phyloP scores from a whole-genome alignment of 2,113 vertebrate species.

The Grammatotria lemairii region DNA sequence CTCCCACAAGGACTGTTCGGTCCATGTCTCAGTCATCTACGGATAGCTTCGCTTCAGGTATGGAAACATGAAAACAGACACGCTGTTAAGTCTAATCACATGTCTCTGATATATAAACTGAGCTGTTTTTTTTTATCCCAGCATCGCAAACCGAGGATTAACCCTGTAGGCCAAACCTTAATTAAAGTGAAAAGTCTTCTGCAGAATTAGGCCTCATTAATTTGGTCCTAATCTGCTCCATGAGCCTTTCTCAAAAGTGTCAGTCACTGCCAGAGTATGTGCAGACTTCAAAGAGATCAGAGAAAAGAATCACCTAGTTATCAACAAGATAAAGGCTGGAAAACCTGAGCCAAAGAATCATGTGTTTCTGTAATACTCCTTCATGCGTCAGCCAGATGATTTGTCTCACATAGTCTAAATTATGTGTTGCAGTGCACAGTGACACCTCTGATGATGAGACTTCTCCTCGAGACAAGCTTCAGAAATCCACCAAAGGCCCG shows the following conservation, averaged over 20 bases:
- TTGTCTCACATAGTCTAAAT: neutral
- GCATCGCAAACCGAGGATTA: conserved; percentile 15
- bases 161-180: neutral
- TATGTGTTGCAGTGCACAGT: conserved; percentile 73
- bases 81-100: conserved; percentile 2
- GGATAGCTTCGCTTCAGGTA: conserved; percentile 88
- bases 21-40: conserved; percentile 87
- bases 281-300: conserved; percentile 17
- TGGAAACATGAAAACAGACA: neutral
- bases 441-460: conserved; percentile 83
- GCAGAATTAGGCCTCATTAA: conserved; percentile 24
- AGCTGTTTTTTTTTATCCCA: neutral
- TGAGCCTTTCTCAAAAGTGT: conserved; percentile 10
- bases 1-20: conserved; percentile 77
- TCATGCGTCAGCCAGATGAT: neutral
- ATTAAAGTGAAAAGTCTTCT: conserved; percentile 26
- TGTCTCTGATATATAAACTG: neutral
- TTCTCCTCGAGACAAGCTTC: conserved; percentile 78
- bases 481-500: conserved; percentile 80
- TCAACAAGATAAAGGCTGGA: neutral
- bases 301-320: neutral
- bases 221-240: conserved; percentile 20
- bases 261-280: conserved; percentile 2
- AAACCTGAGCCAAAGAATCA: neutral
- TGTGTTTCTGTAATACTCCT: neutral